These are phyloP conservation scores for Erynnis tages DNA, from an alignment of 2,888 invertebrate genomes.

Conservation along the genomic window DNA sequence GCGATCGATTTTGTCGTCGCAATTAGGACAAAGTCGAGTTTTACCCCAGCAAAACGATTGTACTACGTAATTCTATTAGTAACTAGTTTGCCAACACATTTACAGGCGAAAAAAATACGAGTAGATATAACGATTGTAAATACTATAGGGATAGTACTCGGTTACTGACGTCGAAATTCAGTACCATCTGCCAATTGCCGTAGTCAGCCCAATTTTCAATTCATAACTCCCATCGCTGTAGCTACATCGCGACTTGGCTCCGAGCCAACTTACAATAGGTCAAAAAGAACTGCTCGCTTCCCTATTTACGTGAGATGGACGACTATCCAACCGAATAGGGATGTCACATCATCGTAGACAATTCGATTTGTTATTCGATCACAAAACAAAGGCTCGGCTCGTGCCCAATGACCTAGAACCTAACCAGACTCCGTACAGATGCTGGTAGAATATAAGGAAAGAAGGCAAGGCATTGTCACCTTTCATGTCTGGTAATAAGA, in stretches of 20 bases:
- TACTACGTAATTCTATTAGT: too few species aligned
- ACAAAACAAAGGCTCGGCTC: slow-evolving; percentile 37
- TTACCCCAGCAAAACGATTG: too few species aligned
- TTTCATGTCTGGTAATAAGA: slow-evolving; percentile 14
- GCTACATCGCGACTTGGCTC: slow-evolving; percentile 1
- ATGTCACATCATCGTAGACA: slow-evolving; percentile 6
- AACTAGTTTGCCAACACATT: too few species aligned
- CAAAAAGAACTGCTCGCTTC: slow-evolving; percentile 19
- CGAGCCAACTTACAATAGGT: slow-evolving; percentile 15
- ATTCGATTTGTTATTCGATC: slow-evolving; percentile 13
- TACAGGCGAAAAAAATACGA: too few species aligned
- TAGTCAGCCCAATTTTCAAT: slow-evolving; percentile 10
- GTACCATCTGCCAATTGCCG: too few species aligned
- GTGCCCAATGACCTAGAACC: slow-evolving; percentile 64
- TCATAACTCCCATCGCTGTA: slow-evolving; percentile 5
- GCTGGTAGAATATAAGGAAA: slow-evolving; percentile 22
- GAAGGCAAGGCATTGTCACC: neutral
- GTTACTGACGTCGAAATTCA: too few species aligned
- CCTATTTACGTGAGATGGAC: slow-evolving; percentile 7
- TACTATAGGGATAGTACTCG: too few species aligned
- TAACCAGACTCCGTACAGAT: slow-evolving; percentile 47
- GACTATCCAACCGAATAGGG: neutral
- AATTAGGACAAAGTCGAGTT: too few species aligned
- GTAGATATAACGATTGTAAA: too few species aligned
- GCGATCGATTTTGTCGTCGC: too few species aligned